These are phyloP conservation scores for Rutpela maculata DNA, from an alignment of 2,888 invertebrate genomes.

Conservation along the genomic window DNA sequence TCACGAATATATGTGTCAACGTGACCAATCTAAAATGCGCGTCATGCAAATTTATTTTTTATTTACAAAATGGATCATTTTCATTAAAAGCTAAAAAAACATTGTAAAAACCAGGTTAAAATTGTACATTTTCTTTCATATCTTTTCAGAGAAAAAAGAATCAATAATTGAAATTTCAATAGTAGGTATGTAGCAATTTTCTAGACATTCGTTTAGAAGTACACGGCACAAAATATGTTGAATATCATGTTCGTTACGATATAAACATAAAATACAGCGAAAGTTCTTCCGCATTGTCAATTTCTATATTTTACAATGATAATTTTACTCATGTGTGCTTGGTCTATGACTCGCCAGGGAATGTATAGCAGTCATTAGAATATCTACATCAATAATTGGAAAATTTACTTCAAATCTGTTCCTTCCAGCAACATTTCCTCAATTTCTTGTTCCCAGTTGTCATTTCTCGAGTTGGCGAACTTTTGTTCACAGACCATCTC, in stretches of 20 bases:
- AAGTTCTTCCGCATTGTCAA: background rate
- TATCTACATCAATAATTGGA: slow-evolving; percentile 37
- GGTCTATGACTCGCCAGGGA: slow-evolving; percentile 23
- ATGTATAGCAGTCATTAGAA: slow-evolving; percentile 49
- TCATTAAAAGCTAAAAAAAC: background rate
- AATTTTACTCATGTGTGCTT: slow-evolving; percentile 24
- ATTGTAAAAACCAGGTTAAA: background rate
- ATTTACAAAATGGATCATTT: background rate
- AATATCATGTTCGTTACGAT: too few relatives aligned
- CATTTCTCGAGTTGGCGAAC: slow-evolving; percentile 73
- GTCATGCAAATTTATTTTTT: background rate
- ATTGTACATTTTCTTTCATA: too few relatives aligned
- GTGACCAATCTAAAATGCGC: background rate
- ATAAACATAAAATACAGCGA: background rate
- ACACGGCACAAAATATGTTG: too few relatives aligned
- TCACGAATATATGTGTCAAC: background rate
- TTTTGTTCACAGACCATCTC: slow-evolving; percentile 86
- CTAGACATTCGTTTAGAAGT: too few relatives aligned
- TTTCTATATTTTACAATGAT: background rate
- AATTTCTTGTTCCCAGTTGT: slow-evolving; percentile 72
- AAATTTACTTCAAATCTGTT: slow-evolving; percentile 70
- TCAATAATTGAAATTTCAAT: too few relatives aligned
- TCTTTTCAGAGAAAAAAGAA: too few relatives aligned
- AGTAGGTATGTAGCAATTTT: too few relatives aligned
- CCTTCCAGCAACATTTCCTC: slow-evolving; percentile 72